These are phyloP conservation scores for Zophobas atratus DNA, from an alignment of 1,140 invertebrate species.

Conservation along the genomic window DNA sequence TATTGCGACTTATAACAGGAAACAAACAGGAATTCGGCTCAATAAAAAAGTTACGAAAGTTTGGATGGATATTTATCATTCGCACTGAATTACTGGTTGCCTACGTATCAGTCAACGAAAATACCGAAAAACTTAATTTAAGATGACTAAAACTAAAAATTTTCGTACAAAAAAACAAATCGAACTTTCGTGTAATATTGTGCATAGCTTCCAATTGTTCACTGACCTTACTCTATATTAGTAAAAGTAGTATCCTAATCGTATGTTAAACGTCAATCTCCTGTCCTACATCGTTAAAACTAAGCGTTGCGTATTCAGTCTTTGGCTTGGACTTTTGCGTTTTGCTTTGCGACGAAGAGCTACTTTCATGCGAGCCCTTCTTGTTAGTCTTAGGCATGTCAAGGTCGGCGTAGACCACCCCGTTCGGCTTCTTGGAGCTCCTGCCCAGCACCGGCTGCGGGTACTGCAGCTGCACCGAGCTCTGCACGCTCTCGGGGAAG, in stretches of 20 bases:
- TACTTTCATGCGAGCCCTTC: constrained; percentile 53
- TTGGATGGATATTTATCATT: too few species aligned
- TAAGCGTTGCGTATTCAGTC: constrained; percentile 83
- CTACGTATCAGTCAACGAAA: too few species aligned
- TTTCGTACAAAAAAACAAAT: too few species aligned
- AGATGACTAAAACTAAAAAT: too few species aligned
- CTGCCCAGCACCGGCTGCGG: constrained; percentile 63
- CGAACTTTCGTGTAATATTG: not conserved
- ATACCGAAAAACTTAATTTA: too few species aligned
- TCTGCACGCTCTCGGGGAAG: constrained; percentile 66
- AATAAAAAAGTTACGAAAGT: too few species aligned
- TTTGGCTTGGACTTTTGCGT: constrained; percentile 65
- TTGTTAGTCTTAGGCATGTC: constrained; percentile 62
- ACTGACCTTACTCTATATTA: constrained; percentile 56
- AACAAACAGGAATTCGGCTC: too few species aligned
- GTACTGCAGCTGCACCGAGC: constrained; percentile 66
- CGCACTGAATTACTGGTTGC: too few species aligned
- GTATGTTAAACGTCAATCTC: constrained; percentile 82
- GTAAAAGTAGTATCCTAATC: constrained; percentile 47
- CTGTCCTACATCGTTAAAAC: constrained; percentile 83
- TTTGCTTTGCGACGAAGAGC: constrained; percentile 53
- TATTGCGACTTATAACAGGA: too few species aligned
- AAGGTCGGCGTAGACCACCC: constrained; percentile 67
- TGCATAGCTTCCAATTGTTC: not conserved
- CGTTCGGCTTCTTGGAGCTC: constrained; percentile 59